Evolutionary conservation across 2,797 vertebrate genomes (phyloP), one percentile per base, ranked within the genome.

Genomic region (Delichon dasypus): DNA sequence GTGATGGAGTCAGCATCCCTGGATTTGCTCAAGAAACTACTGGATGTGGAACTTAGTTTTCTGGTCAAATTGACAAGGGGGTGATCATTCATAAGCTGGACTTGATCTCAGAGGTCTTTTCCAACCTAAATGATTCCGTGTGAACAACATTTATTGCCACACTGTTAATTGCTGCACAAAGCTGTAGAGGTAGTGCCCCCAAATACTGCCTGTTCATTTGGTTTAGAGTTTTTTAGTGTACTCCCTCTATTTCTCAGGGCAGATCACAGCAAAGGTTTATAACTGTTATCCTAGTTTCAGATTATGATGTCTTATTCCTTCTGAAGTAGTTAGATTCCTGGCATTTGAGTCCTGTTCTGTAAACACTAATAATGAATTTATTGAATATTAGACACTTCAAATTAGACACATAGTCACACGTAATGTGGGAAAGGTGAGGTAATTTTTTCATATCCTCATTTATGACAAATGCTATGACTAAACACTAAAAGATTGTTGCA

Each of bases 401-500:
- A 82, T 51, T 38, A 53, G 19, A 68, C 23, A 61, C 8, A 88
- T 50, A 90, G 34, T 92, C 66, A 95, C 78, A 57, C n/a, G 17
- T 32, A 89, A 66, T 71, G 86, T 65, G 42, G 6, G 5, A 50
- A 90, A 92, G 55, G 73, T 53, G 3, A 2, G 2, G 7, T 8
- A 71, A 34, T 51, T 87, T 91, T 89, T 94, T 6, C 17, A 68
- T 32, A 72, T 19, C 13, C 60, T 66, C 17, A 90, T 91, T 97
- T 72, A 93, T 95, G 34, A 42, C 7, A 96, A 89, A 89, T 94
- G 8, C 5, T 91, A 85, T 57, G 26, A 94, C 13, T 42, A 95
- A 95, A 90, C 73, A 64, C 26, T 77, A 62, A 95, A 93, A 40
- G 71, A 96, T 90, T 90, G 85, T 84, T 95, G 26, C 25, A 88